Conservation (phyloP, 2,113 vertebrate species). For the Mastomys coucha region DNA sequence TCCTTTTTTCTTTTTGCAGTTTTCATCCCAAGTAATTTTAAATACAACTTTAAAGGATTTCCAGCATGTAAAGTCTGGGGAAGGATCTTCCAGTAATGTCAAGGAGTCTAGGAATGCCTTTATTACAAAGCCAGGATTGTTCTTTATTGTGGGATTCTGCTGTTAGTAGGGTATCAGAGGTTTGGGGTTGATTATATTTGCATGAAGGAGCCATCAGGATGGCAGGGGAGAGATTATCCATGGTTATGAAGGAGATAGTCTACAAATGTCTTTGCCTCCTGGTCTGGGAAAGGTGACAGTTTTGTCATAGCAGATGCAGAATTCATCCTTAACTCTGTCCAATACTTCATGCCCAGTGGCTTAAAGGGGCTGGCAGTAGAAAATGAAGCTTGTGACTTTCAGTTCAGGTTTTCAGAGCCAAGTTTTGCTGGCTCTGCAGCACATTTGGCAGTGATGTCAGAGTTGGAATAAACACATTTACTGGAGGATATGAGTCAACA, state of each 20-base stretch:
- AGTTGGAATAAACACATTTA: slow-evolving; percentile 71
- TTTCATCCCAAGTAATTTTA: slow-evolving; percentile 24
- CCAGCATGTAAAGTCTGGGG: not conserved
- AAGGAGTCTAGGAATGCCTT: not conserved
- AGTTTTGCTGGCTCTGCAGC: slow-evolving; percentile 58
- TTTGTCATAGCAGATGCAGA: slow-evolving; percentile 64
- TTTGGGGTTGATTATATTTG: slow-evolving; percentile 66
- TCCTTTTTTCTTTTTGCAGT: not conserved
- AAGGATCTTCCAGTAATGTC: not conserved
- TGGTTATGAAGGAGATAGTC: slow-evolving; percentile 21
- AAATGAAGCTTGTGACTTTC: slow-evolving; percentile 72
- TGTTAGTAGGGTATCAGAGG: not conserved
- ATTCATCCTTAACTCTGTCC: slow-evolving; percentile 62
- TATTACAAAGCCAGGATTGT: not conserved
- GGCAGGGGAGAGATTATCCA: not conserved
- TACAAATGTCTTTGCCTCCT: slow-evolving; percentile 43
- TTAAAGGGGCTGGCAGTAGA: slow-evolving; percentile 38
- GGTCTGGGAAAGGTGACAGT: slow-evolving; percentile 20
- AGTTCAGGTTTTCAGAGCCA: slow-evolving; percentile 71
- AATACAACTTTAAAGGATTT: slow-evolving; percentile 32
- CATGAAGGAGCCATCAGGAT: slow-evolving; percentile 43
- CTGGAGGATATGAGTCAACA: slow-evolving; percentile 76
- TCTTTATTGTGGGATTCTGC: slow-evolving; percentile 41
- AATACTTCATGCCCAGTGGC: slow-evolving; percentile 48
- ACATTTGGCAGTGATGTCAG: slow-evolving; percentile 61